Base-by-base conservation (phyloP, 2,113 vertebrate species). In the Halichoerus grypus region DNA sequence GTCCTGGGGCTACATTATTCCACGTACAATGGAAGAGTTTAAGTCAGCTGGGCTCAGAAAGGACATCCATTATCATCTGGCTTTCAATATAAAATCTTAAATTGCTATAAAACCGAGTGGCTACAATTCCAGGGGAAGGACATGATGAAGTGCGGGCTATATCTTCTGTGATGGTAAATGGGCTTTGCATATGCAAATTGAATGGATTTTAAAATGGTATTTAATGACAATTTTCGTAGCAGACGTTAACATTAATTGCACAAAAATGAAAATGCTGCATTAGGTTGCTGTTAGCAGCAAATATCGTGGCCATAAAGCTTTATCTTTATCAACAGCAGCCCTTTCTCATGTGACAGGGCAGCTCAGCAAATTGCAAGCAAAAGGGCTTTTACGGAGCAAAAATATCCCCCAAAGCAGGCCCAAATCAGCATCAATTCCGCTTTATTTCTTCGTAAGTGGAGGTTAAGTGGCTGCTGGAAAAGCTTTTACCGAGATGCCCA, bases 181-280 rank as follows among this genome's bases (percentile, higher is more conserved):
- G 99, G 98, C 98, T 99, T 98, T 98, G 98, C 98, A 98, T 99
- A 99, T 99, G 99, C 98, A 99, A 99, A 99, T 99, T 99, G 99
- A 99, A 99, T 99, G 99, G 98, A 99, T 99, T 99, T 99, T 99
- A 99, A 99, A 99, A 99, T 99, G 99, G 99, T 99, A 98, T 99
- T 99, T 99, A 99, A 99, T 99, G 99, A 99, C 98, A 98, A 98
- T 99, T 99, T 99, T 99, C 99, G 98, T 98, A 96, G 98, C 97
- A 92, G 98, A 98, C 99, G 98, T 99, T 99, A 99, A 98, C 98
- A 99, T 99, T 99, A 99, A 99, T 99, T 99, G 98, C 98, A 97
- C 97, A 97, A 94, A 99, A 99, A 99, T 98, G 99, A 99, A 99
- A 99, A 98, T 98, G 99, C 98, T 99, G 98, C 98, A 99, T 99